Base-by-base conservation (phyloP, 1,140 invertebrate species). In the Zaprionus kolodkinae region DNA sequence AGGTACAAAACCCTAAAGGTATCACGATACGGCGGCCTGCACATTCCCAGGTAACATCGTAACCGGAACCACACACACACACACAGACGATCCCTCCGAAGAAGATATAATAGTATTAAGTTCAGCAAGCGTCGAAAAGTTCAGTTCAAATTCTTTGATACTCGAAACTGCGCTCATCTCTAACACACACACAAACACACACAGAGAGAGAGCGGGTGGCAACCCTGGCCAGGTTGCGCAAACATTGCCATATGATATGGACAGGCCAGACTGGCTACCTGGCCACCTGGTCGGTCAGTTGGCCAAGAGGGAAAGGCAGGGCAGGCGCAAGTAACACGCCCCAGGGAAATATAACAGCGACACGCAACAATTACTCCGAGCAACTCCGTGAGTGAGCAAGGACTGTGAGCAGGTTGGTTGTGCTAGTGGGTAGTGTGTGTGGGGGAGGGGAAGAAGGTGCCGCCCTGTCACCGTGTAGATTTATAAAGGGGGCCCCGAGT, bases 241-340 rank as follows among this genome's bases (percentile, higher is more conserved):
- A 87, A 87, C 83, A 88, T 54, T 69, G 83, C 84, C 84, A 88
- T 74, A 82, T 80, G 83, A 87, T 87, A 87, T 88, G 84, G 84
- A 79, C 73, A 74, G 68, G 35, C 50, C 50, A 43, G n/a, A 33
- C 36, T 40, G 30, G 50, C 60, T 61, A 59, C 10, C 33, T 54
- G 63, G 63, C 64, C 50, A 27, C 25, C 57, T 38, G 62, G 71
- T 50, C 45, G 54, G 36, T 40, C 17, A 21, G 21, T 21, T 21
- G 63, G 55, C 54, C n/a, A 56, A 54, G 13, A n/a, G 6, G 45
- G 35, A 72, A 73, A 67, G 71, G 71, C 21, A 21, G 21, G 2
- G 21, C 21, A 21, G 21, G 63, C 25, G 40, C 55, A 74, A 72
- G 60, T 75, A 83, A 88, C 83, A 88, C 78, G 66, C 83, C 83